Base-by-base conservation (phyloP, 2,888 invertebrate genomes). In the Plagiodera versicolora region DNA sequence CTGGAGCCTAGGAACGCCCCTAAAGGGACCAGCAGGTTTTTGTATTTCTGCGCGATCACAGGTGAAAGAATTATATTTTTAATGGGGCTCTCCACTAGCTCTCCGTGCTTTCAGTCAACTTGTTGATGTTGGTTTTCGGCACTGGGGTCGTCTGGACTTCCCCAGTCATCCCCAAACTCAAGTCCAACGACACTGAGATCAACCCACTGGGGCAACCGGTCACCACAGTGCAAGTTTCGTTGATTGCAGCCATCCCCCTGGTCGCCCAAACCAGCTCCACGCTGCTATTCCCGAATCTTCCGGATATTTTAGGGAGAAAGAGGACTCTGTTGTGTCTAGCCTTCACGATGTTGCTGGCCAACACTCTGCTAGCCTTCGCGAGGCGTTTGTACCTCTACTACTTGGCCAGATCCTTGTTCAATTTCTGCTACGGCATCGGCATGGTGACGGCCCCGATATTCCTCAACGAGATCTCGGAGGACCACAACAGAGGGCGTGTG, bases 401-500 rank as follows among this genome's bases (percentile, higher is more conserved):
- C 79, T 83, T 77, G 6, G 87, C 85, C 54, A 52, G 52, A 2
- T 39, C 19, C 20, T 19, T 52, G 4, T 10, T n/a, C 19, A 14
- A 18, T 16, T 8, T 35, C 35, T 35, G 35, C 11, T 11, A 9
- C 14, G 52, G 52, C n/a, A 14, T 35, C 2, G 19, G 18, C 3
- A 14, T 52, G 0, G 39, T 35, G 6, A 85, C 88, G 1, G 85
- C 87, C 0, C 92, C 94, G 0, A 89, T 93, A 85, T 95, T 94
- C 79, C 86, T 92, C 62, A 91, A 91, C 45, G 94, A 95, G 85
- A 52, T 52, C n/a, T 35, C 35, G 8, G 51, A 52, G 35, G 20
- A 35, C 9, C 51, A 35, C 20, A 52, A 88, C 11, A 83, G 95
- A 60, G 94, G 94, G 0, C 86, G 89, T 0, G 80, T 94, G 1